Conservation (phyloP, 1,140 invertebrate genomes). For the Halesus radiatus region DNA sequence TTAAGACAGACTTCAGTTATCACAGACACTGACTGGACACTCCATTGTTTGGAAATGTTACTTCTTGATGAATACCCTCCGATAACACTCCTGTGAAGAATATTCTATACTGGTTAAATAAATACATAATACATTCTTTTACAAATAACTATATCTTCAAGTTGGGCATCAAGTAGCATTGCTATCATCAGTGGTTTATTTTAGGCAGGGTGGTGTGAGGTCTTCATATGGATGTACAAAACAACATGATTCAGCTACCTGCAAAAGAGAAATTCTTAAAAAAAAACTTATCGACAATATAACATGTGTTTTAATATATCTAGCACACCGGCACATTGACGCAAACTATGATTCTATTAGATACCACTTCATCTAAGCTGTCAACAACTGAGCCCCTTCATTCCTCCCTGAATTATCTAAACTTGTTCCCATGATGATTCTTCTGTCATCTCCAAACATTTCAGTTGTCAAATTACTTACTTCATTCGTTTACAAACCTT, state of each 20-base stretch:
- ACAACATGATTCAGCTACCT: constrained; percentile 30
- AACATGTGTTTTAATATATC: neutral
- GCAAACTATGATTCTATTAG: too few relatives aligned
- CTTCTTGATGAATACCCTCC: constrained; percentile 21
- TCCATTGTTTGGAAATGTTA: constrained; percentile 13
- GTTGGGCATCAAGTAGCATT: constrained; percentile 30
- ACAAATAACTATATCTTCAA: constrained; percentile 47
- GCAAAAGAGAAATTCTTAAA: constrained; percentile 6
- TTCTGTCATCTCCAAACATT: too few relatives aligned
- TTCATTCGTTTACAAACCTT: too few relatives aligned
- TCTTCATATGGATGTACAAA: neutral
- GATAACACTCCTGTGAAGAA: too few relatives aligned
- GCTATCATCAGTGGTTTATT: constrained; percentile 35
- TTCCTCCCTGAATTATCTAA: too few relatives aligned
- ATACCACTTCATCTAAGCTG: too few relatives aligned
- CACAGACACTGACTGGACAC: constrained; percentile 44
- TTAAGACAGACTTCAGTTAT: constrained; percentile 45
- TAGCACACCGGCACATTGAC: neutral
- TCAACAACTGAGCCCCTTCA: too few relatives aligned
- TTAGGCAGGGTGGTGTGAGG: constrained; percentile 20
- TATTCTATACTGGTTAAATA: constrained; percentile 36
- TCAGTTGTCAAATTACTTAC: too few relatives aligned
- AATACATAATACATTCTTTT: constrained; percentile 40
- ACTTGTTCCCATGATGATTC: too few relatives aligned
- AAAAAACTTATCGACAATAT: neutral